Percentiles rank a stretch among this genome's conserved stretches.
phyloP scores from a whole-genome alignment of 1,140 invertebrate species.

The Contarinia nasturtii region DNA sequence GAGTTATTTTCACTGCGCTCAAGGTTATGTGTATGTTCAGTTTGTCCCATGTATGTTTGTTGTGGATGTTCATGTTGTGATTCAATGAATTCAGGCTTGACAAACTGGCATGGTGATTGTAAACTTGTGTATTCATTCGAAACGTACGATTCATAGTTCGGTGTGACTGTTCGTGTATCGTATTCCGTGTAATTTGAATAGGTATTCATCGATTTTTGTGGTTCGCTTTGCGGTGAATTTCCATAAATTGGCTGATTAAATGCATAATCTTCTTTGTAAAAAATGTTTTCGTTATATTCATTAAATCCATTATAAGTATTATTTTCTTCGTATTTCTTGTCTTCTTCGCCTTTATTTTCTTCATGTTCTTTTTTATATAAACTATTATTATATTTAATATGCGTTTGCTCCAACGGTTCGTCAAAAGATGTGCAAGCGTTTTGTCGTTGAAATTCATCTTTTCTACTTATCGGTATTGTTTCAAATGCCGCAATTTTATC shows the following conservation, averaged over 20 bases:
- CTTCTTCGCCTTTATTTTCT: not conserved
- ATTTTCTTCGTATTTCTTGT: not conserved
- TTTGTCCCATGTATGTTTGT: too few relatives aligned
- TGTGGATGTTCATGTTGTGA: too few relatives aligned
- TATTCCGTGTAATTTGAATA: not conserved
- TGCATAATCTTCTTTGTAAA: not conserved
- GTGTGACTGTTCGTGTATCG: too few relatives aligned
- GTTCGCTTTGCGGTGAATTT: not conserved
- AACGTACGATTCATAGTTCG: too few relatives aligned
- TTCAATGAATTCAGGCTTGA: too few relatives aligned
- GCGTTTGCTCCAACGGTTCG: not conserved
- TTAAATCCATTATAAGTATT: too few relatives aligned
- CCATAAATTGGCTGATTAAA: too few relatives aligned
- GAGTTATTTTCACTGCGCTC: not conserved
- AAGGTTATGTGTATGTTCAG: not conserved
- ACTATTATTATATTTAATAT: not conserved
- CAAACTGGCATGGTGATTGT: too few relatives aligned
- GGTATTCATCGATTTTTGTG: not conserved
- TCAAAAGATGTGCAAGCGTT: not conserved
- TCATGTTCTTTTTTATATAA: too few relatives aligned
- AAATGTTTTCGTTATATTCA: not conserved
- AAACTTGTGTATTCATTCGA: too few relatives aligned
- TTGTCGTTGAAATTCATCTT: not conserved
- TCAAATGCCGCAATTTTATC: constrained; percentile 22
- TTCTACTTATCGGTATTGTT: constrained; percentile 1